These are phyloP conservation scores for Strix aluco DNA, from an alignment of 2,113 vertebrate species.

Conservation along the genomic window DNA sequence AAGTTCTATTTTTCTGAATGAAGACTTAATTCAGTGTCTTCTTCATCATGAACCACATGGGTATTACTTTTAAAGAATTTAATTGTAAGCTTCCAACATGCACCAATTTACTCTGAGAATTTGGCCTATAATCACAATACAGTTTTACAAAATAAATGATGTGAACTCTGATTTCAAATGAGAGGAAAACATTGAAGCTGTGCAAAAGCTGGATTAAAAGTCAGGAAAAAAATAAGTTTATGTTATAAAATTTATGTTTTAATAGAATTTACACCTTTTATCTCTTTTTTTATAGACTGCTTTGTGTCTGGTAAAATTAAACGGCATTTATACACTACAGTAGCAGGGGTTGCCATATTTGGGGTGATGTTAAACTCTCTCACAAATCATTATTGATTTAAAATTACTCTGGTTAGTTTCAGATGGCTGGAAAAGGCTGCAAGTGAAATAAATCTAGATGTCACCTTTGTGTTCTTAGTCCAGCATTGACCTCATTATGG, in stretches of 20 bases:
- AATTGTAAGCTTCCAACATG: not conserved
- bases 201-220: not conserved
- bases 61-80: not conserved
- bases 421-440: not conserved
- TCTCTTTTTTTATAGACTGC: not conserved
- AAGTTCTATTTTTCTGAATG: not conserved
- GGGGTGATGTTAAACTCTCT: not conserved
- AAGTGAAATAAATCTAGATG: constrained; percentile 41
- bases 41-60: not conserved
- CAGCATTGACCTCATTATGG: constrained; percentile 19
- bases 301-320: not conserved
- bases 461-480: constrained; percentile 12
- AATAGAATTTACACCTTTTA: not conserved
- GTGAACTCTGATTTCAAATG: not conserved
- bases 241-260: not conserved
- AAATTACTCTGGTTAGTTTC: constrained; percentile 53
- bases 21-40: not conserved
- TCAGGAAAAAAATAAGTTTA: not conserved
- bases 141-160: not conserved
- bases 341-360: not conserved
- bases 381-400: constrained; percentile 21
- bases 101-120: not conserved
- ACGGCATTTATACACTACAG: not conserved
- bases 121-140: not conserved
- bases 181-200: not conserved